A percentile compares a stretch with the other conserved stretches of the same genome.
phyloP scores from a whole-genome alignment of 2,888 invertebrate genomes.

The Polydrusus pterygomalis region DNA sequence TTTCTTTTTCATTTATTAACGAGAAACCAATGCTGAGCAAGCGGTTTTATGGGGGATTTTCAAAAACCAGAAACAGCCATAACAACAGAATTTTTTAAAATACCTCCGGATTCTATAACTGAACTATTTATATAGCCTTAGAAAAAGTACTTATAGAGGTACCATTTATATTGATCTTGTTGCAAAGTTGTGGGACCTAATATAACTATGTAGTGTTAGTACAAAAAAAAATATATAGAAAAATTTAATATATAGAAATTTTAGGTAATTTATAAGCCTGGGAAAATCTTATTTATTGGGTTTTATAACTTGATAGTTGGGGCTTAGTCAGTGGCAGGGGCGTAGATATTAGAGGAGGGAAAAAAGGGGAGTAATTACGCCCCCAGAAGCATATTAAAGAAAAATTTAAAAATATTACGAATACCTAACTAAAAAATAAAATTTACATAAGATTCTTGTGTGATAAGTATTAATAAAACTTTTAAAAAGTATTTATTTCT shows the following conservation, averaged over 20 bases:
- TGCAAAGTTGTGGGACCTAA: constrained; percentile 24
- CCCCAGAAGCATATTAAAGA: no score
- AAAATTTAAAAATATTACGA: no score
- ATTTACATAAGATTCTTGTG: no score
- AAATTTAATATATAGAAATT: neutral
- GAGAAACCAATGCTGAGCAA: neutral
- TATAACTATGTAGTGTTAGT: constrained; percentile 2
- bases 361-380: no score
- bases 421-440: no score
- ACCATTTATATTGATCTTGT: constrained; percentile 19
- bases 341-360: no score
- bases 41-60: neutral
- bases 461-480: no score
- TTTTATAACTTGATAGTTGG: no score
- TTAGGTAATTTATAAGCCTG: neutral
- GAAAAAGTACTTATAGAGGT: neutral
- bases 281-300: neutral
- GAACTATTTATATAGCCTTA: constrained; percentile 12
- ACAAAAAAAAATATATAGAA: neutral
- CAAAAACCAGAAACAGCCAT: neutral
- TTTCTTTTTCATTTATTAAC: neutral
- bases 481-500: no score
- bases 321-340: no score
- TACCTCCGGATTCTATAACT: neutral
- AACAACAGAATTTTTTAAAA: neutral